A percentile compares a stretch with the other conserved stretches of the same genome.
Evolutionary conservation across 2,797 vertebrate genomes (phyloP).

Genomic region (Mormyrops boulengeri): DNA sequence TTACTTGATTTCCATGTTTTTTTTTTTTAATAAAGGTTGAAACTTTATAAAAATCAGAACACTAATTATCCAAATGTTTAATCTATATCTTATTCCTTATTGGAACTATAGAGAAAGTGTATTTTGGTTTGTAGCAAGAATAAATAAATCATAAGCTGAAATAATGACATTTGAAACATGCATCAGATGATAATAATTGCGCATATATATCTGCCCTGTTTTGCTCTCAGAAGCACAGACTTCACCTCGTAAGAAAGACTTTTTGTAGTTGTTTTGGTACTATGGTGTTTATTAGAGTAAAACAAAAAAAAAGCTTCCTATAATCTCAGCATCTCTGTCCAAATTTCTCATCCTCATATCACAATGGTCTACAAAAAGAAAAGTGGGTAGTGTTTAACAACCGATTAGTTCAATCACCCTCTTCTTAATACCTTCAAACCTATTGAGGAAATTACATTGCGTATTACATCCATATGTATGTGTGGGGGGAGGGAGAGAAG

Average conservation of each 20-base stretch:
- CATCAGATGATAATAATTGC: neutral
- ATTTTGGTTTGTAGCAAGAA: neutral
- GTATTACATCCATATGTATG: neutral
- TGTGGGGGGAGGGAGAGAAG: neutral
- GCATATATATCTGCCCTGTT: neutral
- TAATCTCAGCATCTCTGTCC: neutral
- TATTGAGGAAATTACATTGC: neutral
- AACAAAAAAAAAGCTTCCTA: neutral
- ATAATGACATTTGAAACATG: neutral
- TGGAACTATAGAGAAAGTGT: neutral
- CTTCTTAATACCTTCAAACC: neutral
- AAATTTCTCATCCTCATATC: neutral
- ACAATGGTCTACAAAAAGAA: neutral
- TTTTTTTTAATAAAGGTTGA: neutral
- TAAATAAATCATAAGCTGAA: neutral
- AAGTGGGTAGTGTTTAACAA: neutral
- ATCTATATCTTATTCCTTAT: neutral
- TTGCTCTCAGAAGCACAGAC: neutral
- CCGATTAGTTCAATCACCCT: neutral
- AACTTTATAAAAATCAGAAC: neutral
- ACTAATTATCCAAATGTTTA: neutral
- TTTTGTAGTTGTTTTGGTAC: neutral
- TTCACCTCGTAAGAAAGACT: neutral
- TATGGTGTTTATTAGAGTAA: neutral
- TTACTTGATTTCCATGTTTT: neutral